A percentile compares a stretch with the other conserved stretches of the same genome.
Evolutionary conservation across 1,140 invertebrate species (phyloP).

Genomic region (Teleogryllus occipitalis): DNA sequence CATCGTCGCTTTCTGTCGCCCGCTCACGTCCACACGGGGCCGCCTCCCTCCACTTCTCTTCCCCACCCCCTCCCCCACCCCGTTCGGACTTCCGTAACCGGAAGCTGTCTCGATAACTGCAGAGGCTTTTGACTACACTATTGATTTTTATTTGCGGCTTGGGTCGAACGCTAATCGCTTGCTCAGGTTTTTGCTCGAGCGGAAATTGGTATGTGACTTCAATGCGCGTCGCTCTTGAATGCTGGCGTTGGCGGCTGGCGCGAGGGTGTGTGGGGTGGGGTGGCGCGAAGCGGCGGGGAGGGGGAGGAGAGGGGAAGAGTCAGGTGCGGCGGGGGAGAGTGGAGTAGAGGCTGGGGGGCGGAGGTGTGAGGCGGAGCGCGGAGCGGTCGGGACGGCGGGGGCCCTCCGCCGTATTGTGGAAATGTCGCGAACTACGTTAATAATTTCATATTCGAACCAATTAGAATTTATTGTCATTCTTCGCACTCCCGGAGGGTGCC

Average conservation of each 20-base stretch:
- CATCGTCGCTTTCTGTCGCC: neutral
- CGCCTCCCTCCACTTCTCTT: neutral
- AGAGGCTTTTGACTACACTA: neutral
- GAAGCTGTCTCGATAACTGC: neutral
- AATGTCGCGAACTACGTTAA: slow-evolving; percentile 4
- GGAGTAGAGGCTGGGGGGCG: neutral
- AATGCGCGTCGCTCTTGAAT: neutral
- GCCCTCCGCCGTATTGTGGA: neutral
- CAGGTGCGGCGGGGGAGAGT: neutral
- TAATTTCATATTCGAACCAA: neutral
- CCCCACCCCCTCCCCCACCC: too few relatives aligned
- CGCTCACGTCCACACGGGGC: neutral
- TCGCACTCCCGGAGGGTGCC: neutral
- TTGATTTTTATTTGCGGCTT: neutral
- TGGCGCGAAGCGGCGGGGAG: neutral
- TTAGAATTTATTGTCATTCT: neutral
- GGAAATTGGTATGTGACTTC: neutral
- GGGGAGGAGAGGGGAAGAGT: neutral
- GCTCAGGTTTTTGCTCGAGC: neutral
- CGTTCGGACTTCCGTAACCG: too few relatives aligned
- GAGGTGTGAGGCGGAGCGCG: neutral
- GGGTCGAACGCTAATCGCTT: neutral
- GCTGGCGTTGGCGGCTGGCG: too few relatives aligned
- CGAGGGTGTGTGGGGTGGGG: neutral
- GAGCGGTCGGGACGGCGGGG: neutral